A percentile compares a stretch with the other conserved stretches of the same genome.
phyloP scores from a whole-genome alignment of 2,888 invertebrate genomes.

The Caenorhabditis uteleia region DNA sequence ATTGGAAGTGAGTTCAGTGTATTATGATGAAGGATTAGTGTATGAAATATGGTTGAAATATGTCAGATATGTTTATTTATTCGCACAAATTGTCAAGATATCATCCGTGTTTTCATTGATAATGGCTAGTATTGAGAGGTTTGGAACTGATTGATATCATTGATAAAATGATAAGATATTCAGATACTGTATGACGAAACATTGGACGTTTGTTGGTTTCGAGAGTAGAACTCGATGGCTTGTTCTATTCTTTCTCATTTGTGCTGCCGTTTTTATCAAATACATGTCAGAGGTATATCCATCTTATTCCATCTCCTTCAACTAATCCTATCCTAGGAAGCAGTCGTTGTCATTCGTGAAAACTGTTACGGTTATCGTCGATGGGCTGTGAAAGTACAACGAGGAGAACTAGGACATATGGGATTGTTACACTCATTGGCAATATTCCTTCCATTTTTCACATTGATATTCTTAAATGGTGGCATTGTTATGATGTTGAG shows the following conservation, averaged over 20 bases:
- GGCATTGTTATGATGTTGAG: slow-evolving; percentile 67
- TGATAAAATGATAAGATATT: slow-evolving; percentile 3
- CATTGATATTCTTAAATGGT: slow-evolving; percentile 66
- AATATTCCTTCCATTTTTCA: slow-evolving; percentile 64
- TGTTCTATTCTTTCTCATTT: slow-evolving; percentile 50
- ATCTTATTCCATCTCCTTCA: background rate
- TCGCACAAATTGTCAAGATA: slow-evolving; percentile 66
- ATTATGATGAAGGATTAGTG: slow-evolving; percentile 48
- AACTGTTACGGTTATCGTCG: slow-evolving; percentile 42
- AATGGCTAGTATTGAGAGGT: slow-evolving; percentile 66
- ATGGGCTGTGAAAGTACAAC: slow-evolving; percentile 34
- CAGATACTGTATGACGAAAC: slow-evolving; percentile 60
- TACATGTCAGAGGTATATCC: slow-evolving; percentile 54
- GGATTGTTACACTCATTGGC: slow-evolving; percentile 43
- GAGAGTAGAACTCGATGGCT: slow-evolving; percentile 64
- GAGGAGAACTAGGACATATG: slow-evolving; percentile 29
- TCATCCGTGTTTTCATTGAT: slow-evolving; percentile 66
- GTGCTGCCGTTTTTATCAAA: slow-evolving; percentile 57
- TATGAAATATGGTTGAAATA: slow-evolving; percentile 58
- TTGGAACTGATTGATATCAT: too few relatives aligned
- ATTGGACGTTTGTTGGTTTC: slow-evolving; percentile 69
- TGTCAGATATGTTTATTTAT: slow-evolving; percentile 45
- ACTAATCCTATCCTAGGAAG: slow-evolving; percentile 21
- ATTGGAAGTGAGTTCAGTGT: slow-evolving; percentile 60
- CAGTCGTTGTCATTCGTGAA: slow-evolving; percentile 38